phyloP scores from a whole-genome alignment of 2,113 vertebrate genomes.

The Chunga burmeisteri region DNA sequence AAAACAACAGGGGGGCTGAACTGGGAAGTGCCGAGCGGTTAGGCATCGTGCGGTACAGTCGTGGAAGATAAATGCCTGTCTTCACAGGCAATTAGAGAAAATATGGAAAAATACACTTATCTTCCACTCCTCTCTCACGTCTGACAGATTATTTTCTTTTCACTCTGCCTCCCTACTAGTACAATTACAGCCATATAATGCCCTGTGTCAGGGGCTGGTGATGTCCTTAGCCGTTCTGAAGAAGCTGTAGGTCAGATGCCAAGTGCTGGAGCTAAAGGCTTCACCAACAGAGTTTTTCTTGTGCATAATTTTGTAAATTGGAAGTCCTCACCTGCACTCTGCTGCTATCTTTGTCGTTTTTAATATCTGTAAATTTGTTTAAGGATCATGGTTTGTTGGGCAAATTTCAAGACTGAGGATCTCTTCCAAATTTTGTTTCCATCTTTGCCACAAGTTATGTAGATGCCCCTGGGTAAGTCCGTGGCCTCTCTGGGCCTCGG shows the following conservation, averaged over 20 bases:
- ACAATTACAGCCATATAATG: accelerated
- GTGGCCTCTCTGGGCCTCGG: not conserved
- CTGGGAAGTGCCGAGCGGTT: not conserved
- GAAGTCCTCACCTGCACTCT: not conserved
- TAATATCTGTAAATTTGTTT: not conserved
- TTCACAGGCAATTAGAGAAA: not conserved
- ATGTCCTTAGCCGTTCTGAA: not conserved
- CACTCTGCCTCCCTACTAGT: not conserved
- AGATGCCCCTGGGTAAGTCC: not conserved
- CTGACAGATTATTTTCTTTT: not conserved
- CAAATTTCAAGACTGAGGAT: not conserved
- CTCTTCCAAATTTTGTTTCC: not conserved
- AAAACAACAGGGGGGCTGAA: not conserved
- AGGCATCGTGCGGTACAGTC: not conserved
- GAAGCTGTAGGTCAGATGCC: not conserved
- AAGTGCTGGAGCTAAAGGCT: not conserved
- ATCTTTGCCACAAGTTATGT: not conserved
- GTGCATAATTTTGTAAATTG: not conserved
- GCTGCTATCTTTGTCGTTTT: not conserved
- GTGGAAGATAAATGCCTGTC: not conserved
- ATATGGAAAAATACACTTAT: not conserved
- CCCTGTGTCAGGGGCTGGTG: not conserved
- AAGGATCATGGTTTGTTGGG: not conserved
- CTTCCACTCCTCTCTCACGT: not conserved
- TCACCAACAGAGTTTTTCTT: not conserved